Base-by-base conservation (phyloP, 2,888 invertebrate genomes). In the Andrena bicolor region DNA sequence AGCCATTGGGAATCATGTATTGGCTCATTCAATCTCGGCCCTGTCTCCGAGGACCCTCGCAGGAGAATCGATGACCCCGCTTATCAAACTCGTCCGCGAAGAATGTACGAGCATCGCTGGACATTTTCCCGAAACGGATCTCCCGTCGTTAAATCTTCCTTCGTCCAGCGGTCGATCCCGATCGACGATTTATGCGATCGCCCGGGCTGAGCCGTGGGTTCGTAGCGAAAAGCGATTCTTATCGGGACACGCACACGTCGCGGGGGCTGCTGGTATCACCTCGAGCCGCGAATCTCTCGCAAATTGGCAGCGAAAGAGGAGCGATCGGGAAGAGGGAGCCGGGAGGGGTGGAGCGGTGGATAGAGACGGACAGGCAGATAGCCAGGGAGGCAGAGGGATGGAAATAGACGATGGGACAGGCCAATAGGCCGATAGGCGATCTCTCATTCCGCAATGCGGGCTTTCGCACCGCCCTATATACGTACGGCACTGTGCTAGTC, bases 401-500 rank as follows among this genome's bases (percentile, higher is more conserved):
- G 71, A 75, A 75, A 71, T 35, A 56, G 71, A 75, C 7, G 51
- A 74, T 78, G 78, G 73, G 79, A 74, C 78, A 75, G 77, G 82
- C 69, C 73, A 73, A 82, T 80, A 79, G 86, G 75, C 86, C 88
- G 88, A 88, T 88, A 86, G 88, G 73, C 88, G 88, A 88, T 88
- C 86, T 88, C 86, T 88, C 88, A 88, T 88, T 88, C 88, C 88
- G 88, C 88, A 88, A 86, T 88, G 88, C 88, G 86, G 88, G 83
- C 82, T 88, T 88, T 86, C 88, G 82, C 72, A 78, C 80, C 72
- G 76, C 53, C 79, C 82, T 76, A 64, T 77, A 88, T 78, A 77
- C 3, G 60, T 76, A 51, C 63, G 60, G 64, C 65, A 81, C 74
- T 73, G 60, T 75, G 76, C 72, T 71, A 66, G 84, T 73, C 86